A percentile compares a stretch with the other conserved stretches of the same genome.
These are phyloP conservation scores for Tragelaphus eurycerus DNA, from an alignment of 2,797 vertebrate species.

Conservation along the genomic window DNA sequence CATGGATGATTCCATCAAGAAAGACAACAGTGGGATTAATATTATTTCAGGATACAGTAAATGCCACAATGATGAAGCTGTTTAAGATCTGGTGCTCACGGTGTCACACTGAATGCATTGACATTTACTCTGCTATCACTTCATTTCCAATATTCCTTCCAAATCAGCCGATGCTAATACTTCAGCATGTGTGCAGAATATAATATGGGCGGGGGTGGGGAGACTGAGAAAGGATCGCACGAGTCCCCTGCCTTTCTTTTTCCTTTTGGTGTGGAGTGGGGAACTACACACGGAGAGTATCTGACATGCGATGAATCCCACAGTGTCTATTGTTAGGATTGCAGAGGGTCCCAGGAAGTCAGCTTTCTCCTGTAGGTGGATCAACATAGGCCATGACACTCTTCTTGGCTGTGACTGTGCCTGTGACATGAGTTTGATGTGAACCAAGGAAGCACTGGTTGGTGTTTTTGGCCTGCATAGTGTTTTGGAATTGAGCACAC, in stretches of 20 bases:
- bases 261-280: background rate
- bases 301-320: background rate
- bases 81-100: constrained; percentile 86
- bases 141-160: constrained; percentile 88
- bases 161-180: constrained; percentile 86
- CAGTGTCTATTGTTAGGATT: background rate
- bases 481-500: background rate
- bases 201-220: constrained; percentile 69
- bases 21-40: constrained; percentile 87
- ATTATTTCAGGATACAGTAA: constrained; percentile 88
- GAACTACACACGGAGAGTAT: background rate
- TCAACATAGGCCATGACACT: background rate
- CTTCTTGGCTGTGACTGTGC: background rate
- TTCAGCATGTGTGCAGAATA: constrained; percentile 82
- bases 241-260: constrained; percentile 47
- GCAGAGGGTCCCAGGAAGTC: background rate
- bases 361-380: background rate
- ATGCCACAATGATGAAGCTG: constrained; percentile 87
- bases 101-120: constrained; percentile 91
- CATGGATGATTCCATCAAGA: constrained; percentile 88
- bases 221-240: constrained; percentile 55
- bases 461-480: background rate
- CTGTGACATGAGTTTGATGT: background rate
- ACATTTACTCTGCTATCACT: constrained; percentile 92
- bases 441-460: background rate